A percentile compares a stretch with the other conserved stretches of the same genome.
phyloP scores from a whole-genome alignment of 1,140 invertebrate genomes.

The Hyphantria cunea region DNA sequence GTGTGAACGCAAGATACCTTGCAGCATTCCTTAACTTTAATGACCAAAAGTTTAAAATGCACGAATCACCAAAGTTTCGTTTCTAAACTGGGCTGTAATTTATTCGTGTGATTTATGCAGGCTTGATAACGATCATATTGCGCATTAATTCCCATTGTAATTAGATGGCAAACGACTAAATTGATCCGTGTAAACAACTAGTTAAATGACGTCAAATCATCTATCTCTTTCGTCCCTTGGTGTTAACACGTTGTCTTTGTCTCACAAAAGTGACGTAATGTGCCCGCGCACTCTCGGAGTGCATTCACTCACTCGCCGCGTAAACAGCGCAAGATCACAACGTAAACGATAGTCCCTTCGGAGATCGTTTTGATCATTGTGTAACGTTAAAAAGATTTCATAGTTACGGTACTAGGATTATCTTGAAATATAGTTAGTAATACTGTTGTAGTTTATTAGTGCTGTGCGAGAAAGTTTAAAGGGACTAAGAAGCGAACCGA shows the following conservation, averaged over 20 bases:
- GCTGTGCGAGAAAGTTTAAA: constrained; percentile 33
- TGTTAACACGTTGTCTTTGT: constrained; percentile 37
- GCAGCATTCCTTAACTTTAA: neutral
- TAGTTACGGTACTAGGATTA: neutral
- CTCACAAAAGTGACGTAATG: constrained; percentile 51
- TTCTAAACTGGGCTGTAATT: constrained; percentile 3
- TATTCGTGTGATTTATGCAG: constrained; percentile 2
- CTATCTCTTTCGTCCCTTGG: constrained; percentile 39
- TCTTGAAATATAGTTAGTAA: neutral
- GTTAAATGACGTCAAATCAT: constrained; percentile 51
- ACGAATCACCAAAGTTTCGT: constrained; percentile 18
- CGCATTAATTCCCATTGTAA: constrained; percentile 49
- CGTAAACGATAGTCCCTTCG: constrained; percentile 28
- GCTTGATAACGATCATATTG: constrained; percentile 33
- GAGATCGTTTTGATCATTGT: neutral
- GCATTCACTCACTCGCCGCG: constrained; percentile 62
- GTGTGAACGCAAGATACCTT: constrained; percentile 22
- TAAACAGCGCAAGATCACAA: constrained; percentile 42
- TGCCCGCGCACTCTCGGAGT: constrained; percentile 54
- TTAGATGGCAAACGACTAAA: constrained; percentile 36
- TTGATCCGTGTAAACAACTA: constrained; percentile 39
- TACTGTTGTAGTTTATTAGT: constrained; percentile 11
- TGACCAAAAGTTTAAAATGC: too few relatives aligned
- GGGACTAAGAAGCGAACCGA: constrained; percentile 52
- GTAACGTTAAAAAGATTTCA: constrained; percentile 2